Base-by-base conservation (phyloP, 2,797 vertebrate species). In the Meda fulgida region DNA sequence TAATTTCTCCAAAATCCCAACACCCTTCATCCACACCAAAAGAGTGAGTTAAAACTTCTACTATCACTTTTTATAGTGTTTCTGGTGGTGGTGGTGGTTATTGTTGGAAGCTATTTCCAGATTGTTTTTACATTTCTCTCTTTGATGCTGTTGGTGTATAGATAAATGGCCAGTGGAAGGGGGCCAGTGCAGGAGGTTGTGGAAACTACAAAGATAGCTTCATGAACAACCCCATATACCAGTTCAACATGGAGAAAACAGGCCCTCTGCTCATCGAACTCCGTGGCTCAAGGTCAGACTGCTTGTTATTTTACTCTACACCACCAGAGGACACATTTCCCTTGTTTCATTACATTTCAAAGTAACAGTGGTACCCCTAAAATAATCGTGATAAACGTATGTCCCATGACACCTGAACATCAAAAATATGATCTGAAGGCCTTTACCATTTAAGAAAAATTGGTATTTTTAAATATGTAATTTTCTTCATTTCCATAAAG, bases 81-180 rank as follows among this genome's bases (percentile, higher is more conserved):
- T 46, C 2, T 18, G 26, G 14, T 38, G 11, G 34, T 36, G 34
- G 34, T 53, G 19, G 8, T 46, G 19, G 63, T 16, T 16, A 36
- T 85, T 16, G 29, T 46, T 51, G 21, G 10, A 66, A 66, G 6
- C n/a, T 78, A 0, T 3, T 58, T 77, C 18, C 34, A 78, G 55
- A 70, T 53, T 58, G 19, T 63, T 53, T 63, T 46, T 75, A 16
- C 7, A 3, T 63, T 23, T 72, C 46, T 19, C 26, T 65, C 16
- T 65, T 48, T 88, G 18, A 87, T 78, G 80, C 90, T 13, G 4
- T 40, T 55, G n/a, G 40, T 90, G 69, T 81, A 5, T 91, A 99
- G 98, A 92, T 99, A 69, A 99, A 99, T 67, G 98, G 98, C 18
- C 97, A 98, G 89, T 99, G 98, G 98, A 99, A 97, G 89, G 97